phyloP scores from a whole-genome alignment of 1,140 invertebrate species.

The Magallana gigas region DNA sequence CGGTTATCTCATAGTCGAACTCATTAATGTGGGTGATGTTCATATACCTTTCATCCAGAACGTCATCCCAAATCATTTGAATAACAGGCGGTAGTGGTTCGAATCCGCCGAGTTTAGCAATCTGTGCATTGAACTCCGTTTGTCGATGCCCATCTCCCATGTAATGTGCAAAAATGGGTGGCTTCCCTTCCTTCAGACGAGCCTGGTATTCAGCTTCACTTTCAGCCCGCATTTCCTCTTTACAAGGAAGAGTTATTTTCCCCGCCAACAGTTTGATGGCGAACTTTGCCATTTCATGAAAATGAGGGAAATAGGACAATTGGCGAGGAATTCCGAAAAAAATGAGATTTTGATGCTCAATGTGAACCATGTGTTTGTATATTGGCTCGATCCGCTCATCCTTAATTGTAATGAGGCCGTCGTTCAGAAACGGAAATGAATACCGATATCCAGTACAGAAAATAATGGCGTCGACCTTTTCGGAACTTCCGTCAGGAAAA shows the following conservation, averaged over 20 bases:
- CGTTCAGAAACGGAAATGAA: slow-evolving; percentile 35
- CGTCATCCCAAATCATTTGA: slow-evolving; percentile 33
- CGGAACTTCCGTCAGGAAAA: slow-evolving; percentile 32
- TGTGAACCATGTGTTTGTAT: slow-evolving; percentile 48
- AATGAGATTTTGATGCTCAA: slow-evolving; percentile 38
- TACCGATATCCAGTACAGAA: slow-evolving; percentile 48
- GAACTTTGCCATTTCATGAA: slow-evolving; percentile 35
- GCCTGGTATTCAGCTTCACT: slow-evolving; percentile 58
- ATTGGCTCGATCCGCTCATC: slow-evolving; percentile 41
- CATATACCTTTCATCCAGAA: slow-evolving; percentile 32
- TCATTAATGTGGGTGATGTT: slow-evolving; percentile 20
- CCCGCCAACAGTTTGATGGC: slow-evolving; percentile 27
- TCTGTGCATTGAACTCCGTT: background rate
- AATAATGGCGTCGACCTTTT: slow-evolving; percentile 31
- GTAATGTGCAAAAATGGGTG: slow-evolving; percentile 57
- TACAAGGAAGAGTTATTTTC: background rate
- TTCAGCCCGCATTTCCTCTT: slow-evolving; percentile 41
- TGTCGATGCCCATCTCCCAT: slow-evolving; percentile 35
- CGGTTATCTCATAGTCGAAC: slow-evolving; percentile 31
- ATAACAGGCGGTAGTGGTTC: slow-evolving; percentile 13
- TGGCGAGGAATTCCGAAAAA: slow-evolving; percentile 29
- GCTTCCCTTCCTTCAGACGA: slow-evolving; percentile 81
- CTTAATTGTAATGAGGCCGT: slow-evolving; percentile 32
- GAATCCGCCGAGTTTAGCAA: slow-evolving; percentile 39
- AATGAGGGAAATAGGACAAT: slow-evolving; percentile 30